These are phyloP conservation scores for Neodon shergylaensis DNA, from an alignment of 2,113 vertebrate species.

Conservation along the genomic window DNA sequence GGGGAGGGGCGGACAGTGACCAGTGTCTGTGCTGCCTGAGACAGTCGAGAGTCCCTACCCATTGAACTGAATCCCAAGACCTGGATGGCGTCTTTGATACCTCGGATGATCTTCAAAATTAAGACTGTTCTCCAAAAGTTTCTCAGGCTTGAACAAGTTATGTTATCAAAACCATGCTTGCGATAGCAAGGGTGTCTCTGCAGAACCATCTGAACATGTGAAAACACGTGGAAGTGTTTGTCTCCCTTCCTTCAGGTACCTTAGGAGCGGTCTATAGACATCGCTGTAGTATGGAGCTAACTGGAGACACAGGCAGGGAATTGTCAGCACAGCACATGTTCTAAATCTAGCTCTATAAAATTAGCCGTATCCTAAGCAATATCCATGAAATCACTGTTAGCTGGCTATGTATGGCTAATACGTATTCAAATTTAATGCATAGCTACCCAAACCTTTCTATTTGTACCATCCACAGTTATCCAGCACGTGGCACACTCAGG, in stretches of 20 bases:
- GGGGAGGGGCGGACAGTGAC: no score
- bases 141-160: neutral
- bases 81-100: neutral
- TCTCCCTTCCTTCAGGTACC: neutral
- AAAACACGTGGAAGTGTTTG: neutral
- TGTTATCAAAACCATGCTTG: neutral
- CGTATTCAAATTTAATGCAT: neutral
- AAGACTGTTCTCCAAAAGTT: neutral
- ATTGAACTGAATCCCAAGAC: neutral
- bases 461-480: neutral
- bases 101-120: neutral
- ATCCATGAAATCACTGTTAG: neutral
- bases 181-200: neutral
- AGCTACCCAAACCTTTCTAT: neutral
- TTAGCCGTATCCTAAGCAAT: neutral
- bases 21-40: no score
- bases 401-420: neutral
- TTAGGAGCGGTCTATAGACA: neutral
- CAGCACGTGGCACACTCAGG: rapidly evolving
- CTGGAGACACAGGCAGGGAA: neutral
- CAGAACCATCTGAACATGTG: neutral
- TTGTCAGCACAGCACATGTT: neutral
- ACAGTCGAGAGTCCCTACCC: no score
- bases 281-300: neutral
- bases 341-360: neutral